phyloP scores from a whole-genome alignment of 2,888 invertebrate species.

The Torymus aiolomorphi region DNA sequence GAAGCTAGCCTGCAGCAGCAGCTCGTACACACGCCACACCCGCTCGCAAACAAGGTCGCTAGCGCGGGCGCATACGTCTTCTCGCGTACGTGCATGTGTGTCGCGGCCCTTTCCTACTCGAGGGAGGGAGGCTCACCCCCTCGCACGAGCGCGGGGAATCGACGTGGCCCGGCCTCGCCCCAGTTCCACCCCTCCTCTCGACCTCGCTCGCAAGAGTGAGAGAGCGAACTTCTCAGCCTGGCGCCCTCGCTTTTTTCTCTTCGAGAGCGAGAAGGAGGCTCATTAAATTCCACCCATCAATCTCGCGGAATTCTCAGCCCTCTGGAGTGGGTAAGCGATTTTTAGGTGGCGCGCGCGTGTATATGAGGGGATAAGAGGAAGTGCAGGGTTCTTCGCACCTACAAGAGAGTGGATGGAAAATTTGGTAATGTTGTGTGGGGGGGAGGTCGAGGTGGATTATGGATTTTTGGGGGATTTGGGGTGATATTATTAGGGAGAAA shows the following conservation, averaged over 20 bases:
- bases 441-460: too few relatives aligned
- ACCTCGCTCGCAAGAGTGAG: conserved; percentile 12
- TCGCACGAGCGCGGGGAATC: conserved; percentile 34
- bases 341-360: too few relatives aligned
- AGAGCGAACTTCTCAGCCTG: conserved; percentile 1
- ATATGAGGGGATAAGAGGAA: too few relatives aligned
- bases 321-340: neutral
- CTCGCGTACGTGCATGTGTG: conserved; percentile 1
- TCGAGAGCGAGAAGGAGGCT: neutral
- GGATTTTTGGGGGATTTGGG: too few relatives aligned
- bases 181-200: conserved; percentile 42
- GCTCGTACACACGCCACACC: too few relatives aligned
- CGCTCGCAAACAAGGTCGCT: too few relatives aligned
- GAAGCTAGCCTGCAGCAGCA: too few relatives aligned
- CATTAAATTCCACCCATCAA: conserved; percentile 2
- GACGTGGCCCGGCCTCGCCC: conserved; percentile 60
- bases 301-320: neutral
- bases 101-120: conserved; percentile 33
- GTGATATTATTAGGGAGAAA: too few relatives aligned
- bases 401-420: too few relatives aligned
- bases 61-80: too few relatives aligned
- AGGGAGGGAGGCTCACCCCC: conserved; percentile 21
- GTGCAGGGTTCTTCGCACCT: too few relatives aligned
- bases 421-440: too few relatives aligned
- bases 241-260: neutral